phyloP scores from a whole-genome alignment of 1,140 invertebrate genomes.

The Drosophila simulans region DNA sequence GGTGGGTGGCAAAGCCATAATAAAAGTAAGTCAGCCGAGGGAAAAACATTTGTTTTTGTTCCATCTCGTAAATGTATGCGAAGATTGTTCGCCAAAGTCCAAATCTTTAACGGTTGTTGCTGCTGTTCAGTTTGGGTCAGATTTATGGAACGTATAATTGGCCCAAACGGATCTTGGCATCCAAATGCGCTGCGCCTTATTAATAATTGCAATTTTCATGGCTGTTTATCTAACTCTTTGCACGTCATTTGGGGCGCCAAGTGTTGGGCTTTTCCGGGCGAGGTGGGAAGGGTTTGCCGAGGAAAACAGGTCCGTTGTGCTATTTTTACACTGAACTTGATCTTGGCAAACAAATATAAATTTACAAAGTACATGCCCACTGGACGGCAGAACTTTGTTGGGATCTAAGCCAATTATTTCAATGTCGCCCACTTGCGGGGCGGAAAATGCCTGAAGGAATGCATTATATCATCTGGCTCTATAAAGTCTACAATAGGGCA shows the following conservation, averaged over 20 bases:
- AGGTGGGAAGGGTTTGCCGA: neutral
- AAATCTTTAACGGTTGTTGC: conserved; percentile 26
- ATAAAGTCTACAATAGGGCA: conserved; percentile 25
- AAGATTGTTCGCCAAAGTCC: conserved; percentile 43
- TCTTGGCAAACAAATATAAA: conserved; percentile 50
- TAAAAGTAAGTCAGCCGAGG: conserved; percentile 68
- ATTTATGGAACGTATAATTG: conserved; percentile 78
- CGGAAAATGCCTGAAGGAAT: neutral
- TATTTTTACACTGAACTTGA: conserved; percentile 67
- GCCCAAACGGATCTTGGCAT: conserved; percentile 61
- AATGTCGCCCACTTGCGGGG: conserved; percentile 40
- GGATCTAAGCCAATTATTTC: conserved; percentile 46
- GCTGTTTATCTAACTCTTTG: conserved; percentile 70
- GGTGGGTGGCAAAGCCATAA: conserved; percentile 65
- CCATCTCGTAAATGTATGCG: conserved; percentile 77
- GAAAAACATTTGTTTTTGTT: conserved; percentile 78
- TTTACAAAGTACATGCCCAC: conserved; percentile 15
- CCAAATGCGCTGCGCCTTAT: conserved; percentile 73
- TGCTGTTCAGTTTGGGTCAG: conserved; percentile 48
- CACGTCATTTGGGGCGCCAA: conserved; percentile 65
- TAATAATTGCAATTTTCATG: conserved; percentile 66
- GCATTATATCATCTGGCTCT: too few relatives aligned
- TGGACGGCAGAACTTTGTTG: conserved; percentile 26
- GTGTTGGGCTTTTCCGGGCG: neutral
- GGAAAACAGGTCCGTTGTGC: conserved; percentile 41